These are phyloP conservation scores for Papilio machaon DNA, from an alignment of 1,140 invertebrate genomes.

Conservation along the genomic window DNA sequence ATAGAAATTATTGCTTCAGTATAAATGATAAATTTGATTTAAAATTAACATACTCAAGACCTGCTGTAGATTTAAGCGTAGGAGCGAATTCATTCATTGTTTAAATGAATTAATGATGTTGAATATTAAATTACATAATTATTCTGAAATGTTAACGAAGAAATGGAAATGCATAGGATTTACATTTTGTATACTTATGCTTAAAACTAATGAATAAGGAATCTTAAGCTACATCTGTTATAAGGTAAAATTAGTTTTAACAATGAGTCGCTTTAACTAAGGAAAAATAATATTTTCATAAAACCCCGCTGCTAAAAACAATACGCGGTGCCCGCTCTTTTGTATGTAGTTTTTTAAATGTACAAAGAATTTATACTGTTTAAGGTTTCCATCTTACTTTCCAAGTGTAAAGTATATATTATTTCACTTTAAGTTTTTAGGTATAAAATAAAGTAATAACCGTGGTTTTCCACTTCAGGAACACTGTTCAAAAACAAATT, in stretches of 20 bases:
- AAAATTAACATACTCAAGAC: slow-evolving; percentile 8
- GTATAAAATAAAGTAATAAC: too few relatives aligned
- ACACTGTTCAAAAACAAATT: too few relatives aligned
- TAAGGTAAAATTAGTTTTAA: not conserved
- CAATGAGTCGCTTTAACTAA: not conserved
- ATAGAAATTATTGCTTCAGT: not conserved
- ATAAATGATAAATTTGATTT: slow-evolving; percentile 8
- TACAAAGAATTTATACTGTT: not conserved
- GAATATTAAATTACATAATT: slow-evolving; percentile 12
- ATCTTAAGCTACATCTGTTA: not conserved
- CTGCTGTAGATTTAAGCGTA: not conserved
- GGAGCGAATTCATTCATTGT: slow-evolving; percentile 9
- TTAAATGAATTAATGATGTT: not conserved
- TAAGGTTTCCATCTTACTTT: not conserved
- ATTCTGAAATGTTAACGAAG: slow-evolving; percentile 1
- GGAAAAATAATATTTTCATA: not conserved
- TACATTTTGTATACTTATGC: not conserved
- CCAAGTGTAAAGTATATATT: not conserved
- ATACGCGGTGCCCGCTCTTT: not conserved
- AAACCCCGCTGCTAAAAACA: not conserved
- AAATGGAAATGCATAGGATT: slow-evolving; percentile 8
- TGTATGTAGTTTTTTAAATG: not conserved
- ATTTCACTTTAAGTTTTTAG: not conserved
- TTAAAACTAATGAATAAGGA: not conserved
- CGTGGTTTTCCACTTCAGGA: too few relatives aligned